Percentiles rank a stretch among this genome's conserved stretches.
phyloP scores from a whole-genome alignment of 2,113 vertebrate species.

The Rutilus rutilus region DNA sequence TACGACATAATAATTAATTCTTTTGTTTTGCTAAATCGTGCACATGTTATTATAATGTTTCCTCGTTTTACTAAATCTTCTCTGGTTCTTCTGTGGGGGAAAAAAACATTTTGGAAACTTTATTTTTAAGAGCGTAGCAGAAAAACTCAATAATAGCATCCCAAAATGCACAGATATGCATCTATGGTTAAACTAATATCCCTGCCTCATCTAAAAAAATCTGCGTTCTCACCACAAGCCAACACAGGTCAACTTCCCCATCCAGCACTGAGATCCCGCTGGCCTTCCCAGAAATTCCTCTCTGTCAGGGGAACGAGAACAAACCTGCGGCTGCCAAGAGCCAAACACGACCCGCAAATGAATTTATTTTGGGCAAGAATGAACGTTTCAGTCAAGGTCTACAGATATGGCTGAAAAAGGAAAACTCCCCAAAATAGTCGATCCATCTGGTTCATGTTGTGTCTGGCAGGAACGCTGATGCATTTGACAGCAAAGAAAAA shows the following conservation, averaged over 20 bases:
- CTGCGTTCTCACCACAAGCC: not conserved
- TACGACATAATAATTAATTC: too few relatives aligned
- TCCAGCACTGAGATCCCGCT: not conserved
- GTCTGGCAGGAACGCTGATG: slow-evolving; percentile 62
- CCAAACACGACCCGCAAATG: slow-evolving; percentile 53
- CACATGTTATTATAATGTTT: too few relatives aligned
- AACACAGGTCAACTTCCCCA: not conserved
- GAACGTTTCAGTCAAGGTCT: slow-evolving; percentile 58
- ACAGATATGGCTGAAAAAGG: slow-evolving; percentile 64
- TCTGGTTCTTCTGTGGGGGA: too few relatives aligned
- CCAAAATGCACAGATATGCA: not conserved
- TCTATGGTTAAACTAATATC: not conserved
- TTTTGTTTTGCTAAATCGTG: too few relatives aligned
- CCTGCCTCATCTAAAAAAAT: too few relatives aligned
- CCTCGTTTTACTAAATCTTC: too few relatives aligned
- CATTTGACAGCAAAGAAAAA: slow-evolving; percentile 62
- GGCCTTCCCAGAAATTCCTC: slow-evolving; percentile 33
- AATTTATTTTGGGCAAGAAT: slow-evolving; percentile 61
- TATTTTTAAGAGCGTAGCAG: too few relatives aligned
- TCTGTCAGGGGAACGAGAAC: slow-evolving; percentile 34
- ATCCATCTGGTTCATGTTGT: slow-evolving; percentile 72
- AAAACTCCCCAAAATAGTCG: slow-evolving; percentile 63
- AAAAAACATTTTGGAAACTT: too few relatives aligned
- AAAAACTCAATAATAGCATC: not conserved
- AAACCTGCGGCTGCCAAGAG: slow-evolving; percentile 55